Evolutionary conservation across 2,888 invertebrate genomes (phyloP).

Genomic region (Caenorhabditis sp.): DNA sequence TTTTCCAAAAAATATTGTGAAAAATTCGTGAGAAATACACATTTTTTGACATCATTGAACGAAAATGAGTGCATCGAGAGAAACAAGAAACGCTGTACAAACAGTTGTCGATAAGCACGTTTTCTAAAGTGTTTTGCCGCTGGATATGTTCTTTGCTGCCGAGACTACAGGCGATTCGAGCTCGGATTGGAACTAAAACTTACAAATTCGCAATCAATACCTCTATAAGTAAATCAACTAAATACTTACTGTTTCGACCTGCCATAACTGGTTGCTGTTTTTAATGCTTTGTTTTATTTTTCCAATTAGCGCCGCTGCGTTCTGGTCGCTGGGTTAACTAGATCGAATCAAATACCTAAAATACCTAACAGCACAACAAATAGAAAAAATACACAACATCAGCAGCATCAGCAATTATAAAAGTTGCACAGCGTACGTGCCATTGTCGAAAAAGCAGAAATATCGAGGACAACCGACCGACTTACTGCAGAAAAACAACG

Average conservation of each 20-base stretch:
- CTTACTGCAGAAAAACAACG: conserved; percentile 55
- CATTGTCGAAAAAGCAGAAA: conserved; percentile 10
- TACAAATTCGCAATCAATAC: no score
- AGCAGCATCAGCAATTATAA: not conserved
- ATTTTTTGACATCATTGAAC: conserved; percentile 25
- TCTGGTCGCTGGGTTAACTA: not conserved
- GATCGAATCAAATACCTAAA: not conserved
- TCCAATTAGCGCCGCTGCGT: not conserved
- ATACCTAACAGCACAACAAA: no score
- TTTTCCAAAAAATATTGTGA: no score
- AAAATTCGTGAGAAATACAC: not conserved
- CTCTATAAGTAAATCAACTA: no score
- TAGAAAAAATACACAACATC: not conserved
- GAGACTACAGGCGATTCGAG: not conserved
- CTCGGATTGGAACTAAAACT: no score
- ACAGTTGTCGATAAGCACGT: conserved; percentile 47
- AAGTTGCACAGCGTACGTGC: conserved; percentile 42
- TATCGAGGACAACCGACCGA: conserved; percentile 30
- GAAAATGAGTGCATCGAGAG: not conserved
- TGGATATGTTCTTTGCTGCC: conserved; percentile 45
- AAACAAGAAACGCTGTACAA: conserved; percentile 26
- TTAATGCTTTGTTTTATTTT: not conserved
- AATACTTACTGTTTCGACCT: not conserved
- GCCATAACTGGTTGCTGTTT: not conserved
- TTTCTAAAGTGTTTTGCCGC: conserved; percentile 36